phyloP scores from a whole-genome alignment of 2,797 vertebrate genomes.

The Brotula barbata region DNA sequence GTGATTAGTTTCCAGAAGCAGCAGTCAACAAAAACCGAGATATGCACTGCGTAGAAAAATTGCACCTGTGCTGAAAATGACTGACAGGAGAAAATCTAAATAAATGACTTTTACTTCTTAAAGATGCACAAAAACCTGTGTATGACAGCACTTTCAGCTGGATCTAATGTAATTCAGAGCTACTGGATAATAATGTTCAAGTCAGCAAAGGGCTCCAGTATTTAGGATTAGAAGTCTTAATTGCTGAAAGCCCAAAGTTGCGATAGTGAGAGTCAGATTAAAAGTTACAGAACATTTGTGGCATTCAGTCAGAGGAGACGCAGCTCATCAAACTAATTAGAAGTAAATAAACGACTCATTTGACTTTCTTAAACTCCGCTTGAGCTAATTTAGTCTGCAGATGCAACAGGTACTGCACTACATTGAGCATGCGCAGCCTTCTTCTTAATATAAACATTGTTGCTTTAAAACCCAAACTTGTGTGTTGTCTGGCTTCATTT shows the following conservation, averaged over 20 bases:
- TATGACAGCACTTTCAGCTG: conserved; percentile 11
- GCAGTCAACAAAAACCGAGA: conserved; percentile 43
- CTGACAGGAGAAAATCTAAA: conserved; percentile 35
- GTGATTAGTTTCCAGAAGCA: conserved; percentile 52
- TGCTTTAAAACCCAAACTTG: neutral
- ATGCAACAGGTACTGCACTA: neutral
- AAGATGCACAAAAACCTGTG: conserved; percentile 3
- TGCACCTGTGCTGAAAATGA: conserved; percentile 40
- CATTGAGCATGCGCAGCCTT: too few relatives aligned
- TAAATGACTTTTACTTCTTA: neutral
- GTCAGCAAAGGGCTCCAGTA: neutral
- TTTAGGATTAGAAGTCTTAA: conserved; percentile 44
- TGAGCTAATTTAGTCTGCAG: conserved; percentile 9
- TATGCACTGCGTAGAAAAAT: conserved; percentile 21
- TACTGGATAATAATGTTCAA: conserved; percentile 10
- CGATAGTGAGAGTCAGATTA: conserved; percentile 45
- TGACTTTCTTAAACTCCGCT: conserved; percentile 21
- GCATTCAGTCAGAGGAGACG: conserved; percentile 36
- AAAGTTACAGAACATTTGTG: conserved; percentile 37
- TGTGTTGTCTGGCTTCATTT: neutral
- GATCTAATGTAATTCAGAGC: conserved; percentile 22
- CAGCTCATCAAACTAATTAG: conserved; percentile 42
- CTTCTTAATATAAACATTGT: too few relatives aligned
- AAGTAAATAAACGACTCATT: conserved; percentile 34
- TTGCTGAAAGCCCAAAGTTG: conserved; percentile 50